A percentile compares a stretch with the other conserved stretches of the same genome.
phyloP scores from a whole-genome alignment of 2,888 invertebrate genomes.

The Phytoseiulus persimilis region DNA sequence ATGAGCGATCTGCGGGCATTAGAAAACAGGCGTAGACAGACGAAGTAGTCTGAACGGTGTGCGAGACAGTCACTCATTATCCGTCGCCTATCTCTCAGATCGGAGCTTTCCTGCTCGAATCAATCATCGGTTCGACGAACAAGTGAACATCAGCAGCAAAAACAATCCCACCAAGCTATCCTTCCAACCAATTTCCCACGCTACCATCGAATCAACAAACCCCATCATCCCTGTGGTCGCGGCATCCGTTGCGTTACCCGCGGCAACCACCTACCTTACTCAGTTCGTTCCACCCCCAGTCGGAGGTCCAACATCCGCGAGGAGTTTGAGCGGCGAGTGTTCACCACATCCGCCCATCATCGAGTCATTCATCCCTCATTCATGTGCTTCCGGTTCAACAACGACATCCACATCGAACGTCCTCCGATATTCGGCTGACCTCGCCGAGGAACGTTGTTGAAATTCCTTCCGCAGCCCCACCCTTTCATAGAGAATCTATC shows the following conservation, averaged over 20 bases:
- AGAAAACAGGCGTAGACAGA: neutral
- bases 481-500: neutral
- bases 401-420: neutral
- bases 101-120: neutral
- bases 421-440: neutral
- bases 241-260: constrained; percentile 26
- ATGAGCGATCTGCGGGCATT: neutral
- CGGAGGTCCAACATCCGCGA: neutral
- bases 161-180: neutral
- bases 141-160: neutral
- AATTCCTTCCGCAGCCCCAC: no score
- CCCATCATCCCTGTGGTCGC: constrained; percentile 38
- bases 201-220: neutral
- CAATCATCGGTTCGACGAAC: neutral
- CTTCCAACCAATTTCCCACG: neutral
- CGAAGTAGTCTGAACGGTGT: neutral
- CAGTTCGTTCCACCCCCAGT: neutral
- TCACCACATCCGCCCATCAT: neutral
- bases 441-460: neutral
- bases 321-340: neutral
- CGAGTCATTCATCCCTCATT: neutral
- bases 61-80: constrained; percentile 34
- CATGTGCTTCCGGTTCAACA: neutral
- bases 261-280: constrained; percentile 31
- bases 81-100: constrained; percentile 23